Evolutionary conservation across 2,797 vertebrate species (phyloP), one percentile per base, ranked within the genome.

Genomic region (Acanthurus leucopareius): DNA sequence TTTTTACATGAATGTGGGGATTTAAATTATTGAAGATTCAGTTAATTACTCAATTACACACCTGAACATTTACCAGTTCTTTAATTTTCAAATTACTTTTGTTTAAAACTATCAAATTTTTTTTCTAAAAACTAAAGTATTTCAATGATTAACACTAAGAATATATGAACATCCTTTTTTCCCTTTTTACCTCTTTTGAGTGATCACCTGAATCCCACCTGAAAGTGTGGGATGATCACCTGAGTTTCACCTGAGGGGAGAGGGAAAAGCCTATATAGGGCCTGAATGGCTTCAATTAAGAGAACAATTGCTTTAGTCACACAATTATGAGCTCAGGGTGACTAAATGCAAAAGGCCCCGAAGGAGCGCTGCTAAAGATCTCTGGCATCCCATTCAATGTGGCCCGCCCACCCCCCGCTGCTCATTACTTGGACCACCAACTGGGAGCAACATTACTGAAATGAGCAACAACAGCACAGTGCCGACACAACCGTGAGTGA

Each of bases 291-390:
- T 91, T 95, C 92, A 95, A 94, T 95, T 94, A 94, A 93, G 86
- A 92, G 94, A 94, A 96, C 94, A 96, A 95, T 95, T 93, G 93
- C 89, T 94, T 95, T 95, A 94, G 95, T 95, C 94, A 94, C 93
- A 94, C 92, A 94, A 94, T 95, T 95, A 95, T 94, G 92, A 94
- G 94, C 94, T 96, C 92, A 95, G 90, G 85, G 86, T 88, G 91
- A 89, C 86, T 93, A 89, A 95, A 94, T 92, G 88, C 89, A 86
- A 91, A 95, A 94, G 72, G 91, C 84, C 95, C 95, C 61, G 91
- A 79, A 95, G 95, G 92, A 93, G 85, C 74, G 63, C 74, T 83
- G 92, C 94, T 91, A 92, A 94, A 91, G 94, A 94, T 93, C 92
- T 93, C 81, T 93, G 93, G 91, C 91, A 94, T 94, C 86, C 89